Evolutionary conservation across 2,888 invertebrate genomes (phyloP).

Genomic region (Theristus sp.): DNA sequence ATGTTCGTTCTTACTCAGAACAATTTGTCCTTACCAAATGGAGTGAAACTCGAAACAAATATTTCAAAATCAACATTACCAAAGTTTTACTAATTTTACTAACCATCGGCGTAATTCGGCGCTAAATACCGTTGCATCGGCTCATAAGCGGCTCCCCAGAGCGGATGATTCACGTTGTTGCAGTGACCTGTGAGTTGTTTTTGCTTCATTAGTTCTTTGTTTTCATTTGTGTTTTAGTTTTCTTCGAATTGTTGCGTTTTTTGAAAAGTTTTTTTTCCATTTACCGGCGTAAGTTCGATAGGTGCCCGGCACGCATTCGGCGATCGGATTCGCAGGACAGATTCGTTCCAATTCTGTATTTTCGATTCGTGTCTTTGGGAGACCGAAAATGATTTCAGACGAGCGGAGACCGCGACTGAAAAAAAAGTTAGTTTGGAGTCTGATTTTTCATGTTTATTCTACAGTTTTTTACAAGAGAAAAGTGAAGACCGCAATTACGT

Average conservation of each 20-base stretch:
- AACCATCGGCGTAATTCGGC: constrained; percentile 25
- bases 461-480: background rate
- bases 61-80: too few relatives aligned
- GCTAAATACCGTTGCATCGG: constrained; percentile 19
- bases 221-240: background rate
- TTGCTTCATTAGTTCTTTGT: too few relatives aligned
- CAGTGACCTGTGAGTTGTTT: constrained; percentile 19
- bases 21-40: too few relatives aligned
- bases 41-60: too few relatives aligned
- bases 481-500: background rate
- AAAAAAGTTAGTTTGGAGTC: too few relatives aligned
- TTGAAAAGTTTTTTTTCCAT: background rate
- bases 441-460: background rate
- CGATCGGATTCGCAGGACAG: constrained; percentile 22
- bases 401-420: constrained; percentile 11
- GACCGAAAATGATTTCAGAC: constrained; percentile 11
- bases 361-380: constrained; percentile 13
- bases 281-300: constrained; percentile 17
- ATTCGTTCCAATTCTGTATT: constrained; percentile 15
- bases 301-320: constrained; percentile 23
- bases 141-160: constrained; percentile 22
- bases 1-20: too few relatives aligned
- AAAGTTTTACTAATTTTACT: too few relatives aligned
- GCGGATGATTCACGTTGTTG: constrained; percentile 25
- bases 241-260: background rate